Evolutionary conservation across 2,113 vertebrate genomes (phyloP).

Genomic region (Prunella himalayana): DNA sequence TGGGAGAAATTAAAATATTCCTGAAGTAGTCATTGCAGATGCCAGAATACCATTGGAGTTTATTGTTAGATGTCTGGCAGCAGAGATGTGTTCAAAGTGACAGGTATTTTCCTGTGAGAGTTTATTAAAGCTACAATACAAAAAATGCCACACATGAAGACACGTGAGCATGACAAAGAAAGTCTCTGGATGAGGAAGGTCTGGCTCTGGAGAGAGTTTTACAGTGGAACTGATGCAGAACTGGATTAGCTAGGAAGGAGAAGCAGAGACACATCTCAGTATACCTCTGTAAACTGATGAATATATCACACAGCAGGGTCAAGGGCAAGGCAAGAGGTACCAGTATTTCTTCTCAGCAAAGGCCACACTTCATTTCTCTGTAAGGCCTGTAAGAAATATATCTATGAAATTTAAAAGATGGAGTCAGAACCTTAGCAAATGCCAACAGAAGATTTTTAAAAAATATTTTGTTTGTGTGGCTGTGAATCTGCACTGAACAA

Average conservation of each 20-base stretch:
- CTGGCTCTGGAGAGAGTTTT: neutral
- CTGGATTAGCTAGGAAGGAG: neutral
- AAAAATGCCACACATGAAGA: neutral
- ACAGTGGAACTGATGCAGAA: neutral
- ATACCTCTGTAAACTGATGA: neutral
- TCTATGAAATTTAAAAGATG: neutral
- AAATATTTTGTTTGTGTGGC: neutral
- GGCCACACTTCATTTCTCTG: neutral
- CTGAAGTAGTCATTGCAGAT: neutral
- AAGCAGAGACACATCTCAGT: neutral
- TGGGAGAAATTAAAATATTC: neutral
- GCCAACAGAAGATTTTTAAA: neutral
- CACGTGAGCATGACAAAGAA: neutral
- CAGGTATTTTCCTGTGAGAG: neutral
- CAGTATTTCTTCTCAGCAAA: neutral
- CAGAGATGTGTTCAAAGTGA: neutral
- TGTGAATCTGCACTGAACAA: neutral
- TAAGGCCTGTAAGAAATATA: neutral
- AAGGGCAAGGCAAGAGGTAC: neutral
- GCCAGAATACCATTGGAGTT: neutral
- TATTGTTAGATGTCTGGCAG: neutral
- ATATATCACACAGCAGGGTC: neutral
- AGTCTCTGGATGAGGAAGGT: neutral
- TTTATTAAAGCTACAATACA: neutral
- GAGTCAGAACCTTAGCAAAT: neutral